A percentile compares a stretch with the other conserved stretches of the same genome.
Conservation (phyloP, 2,797 vertebrate genomes). For the Scomberomorus guttatus region DNA sequence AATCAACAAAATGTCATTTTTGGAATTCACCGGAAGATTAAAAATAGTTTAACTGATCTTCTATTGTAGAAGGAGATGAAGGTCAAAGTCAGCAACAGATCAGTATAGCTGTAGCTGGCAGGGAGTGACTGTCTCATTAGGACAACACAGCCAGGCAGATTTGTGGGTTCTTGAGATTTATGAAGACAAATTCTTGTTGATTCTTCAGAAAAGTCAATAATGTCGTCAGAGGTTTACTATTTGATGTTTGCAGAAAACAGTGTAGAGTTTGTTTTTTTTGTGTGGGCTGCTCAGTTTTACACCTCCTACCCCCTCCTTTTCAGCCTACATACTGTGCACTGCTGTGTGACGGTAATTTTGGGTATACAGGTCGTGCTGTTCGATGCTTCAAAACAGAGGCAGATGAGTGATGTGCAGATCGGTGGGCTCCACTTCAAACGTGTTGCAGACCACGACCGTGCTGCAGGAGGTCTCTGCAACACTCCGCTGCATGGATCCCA, state of each 20-base stretch:
- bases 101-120: not conserved
- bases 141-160: too few species aligned
- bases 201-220: too few species aligned
- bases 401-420: slow-evolving; percentile 28
- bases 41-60: too few species aligned
- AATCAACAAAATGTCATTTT: not conserved
- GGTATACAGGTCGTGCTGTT: not conserved
- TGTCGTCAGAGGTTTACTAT: not conserved
- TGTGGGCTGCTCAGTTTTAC: not conserved
- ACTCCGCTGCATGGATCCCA: slow-evolving; percentile 66
- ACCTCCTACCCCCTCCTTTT: slow-evolving; percentile 6
- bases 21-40: too few species aligned
- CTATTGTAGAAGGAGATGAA: not conserved
- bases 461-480: slow-evolving; percentile 75
- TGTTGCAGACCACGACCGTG: slow-evolving; percentile 57
- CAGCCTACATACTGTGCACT: slow-evolving; percentile 31
- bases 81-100: not conserved
- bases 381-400: slow-evolving; percentile 27
- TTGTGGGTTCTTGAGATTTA: too few species aligned
- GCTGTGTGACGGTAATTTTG: too few species aligned
- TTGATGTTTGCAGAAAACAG: slow-evolving; percentile 9
- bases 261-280: not conserved
- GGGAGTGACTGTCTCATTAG: too few species aligned
- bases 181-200: too few species aligned
- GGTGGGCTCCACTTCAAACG: slow-evolving; percentile 69